Conservation (phyloP, 2,797 vertebrate species). For the Catostomus latipinnis region DNA sequence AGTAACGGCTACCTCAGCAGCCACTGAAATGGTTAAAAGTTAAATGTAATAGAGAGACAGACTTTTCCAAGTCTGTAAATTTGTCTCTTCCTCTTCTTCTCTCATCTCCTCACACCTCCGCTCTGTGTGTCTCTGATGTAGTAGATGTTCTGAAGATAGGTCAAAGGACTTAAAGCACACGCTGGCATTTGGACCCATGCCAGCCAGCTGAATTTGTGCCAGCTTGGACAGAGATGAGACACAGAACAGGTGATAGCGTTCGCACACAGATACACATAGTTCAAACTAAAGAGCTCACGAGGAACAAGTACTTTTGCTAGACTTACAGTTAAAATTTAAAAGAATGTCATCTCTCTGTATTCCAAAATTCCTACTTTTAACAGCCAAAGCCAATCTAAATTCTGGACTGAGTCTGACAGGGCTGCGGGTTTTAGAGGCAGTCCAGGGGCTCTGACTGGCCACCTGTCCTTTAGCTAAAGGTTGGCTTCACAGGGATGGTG, state of each 20-base stretch:
- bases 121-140: constrained; percentile 41
- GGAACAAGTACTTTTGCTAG: neutral
- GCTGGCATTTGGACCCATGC: constrained; percentile 55
- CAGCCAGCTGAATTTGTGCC: constrained; percentile 52
- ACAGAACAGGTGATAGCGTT: constrained; percentile 45
- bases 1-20: neutral
- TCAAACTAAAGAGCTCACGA: neutral
- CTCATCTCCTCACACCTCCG: constrained; percentile 2
- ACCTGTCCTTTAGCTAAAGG: constrained; percentile 53
- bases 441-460: constrained; percentile 36
- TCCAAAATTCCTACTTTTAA: neutral
- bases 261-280: constrained; percentile 22
- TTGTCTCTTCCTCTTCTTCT: constrained; percentile 26
- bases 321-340: no score
- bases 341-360: constrained; percentile 6
- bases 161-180: constrained; percentile 47
- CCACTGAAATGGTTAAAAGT: constrained; percentile 13
- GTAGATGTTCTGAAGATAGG: constrained; percentile 41
- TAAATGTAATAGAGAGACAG: constrained; percentile 11
- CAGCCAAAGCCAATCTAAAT: neutral
- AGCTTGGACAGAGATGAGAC: constrained; percentile 61
- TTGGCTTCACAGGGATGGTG: constrained; percentile 30
- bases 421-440: constrained; percentile 22
- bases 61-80: constrained; percentile 12
- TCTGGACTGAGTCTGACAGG: constrained; percentile 26